phyloP scores from a whole-genome alignment of 2,113 vertebrate genomes.

The Blennius ocellaris region DNA sequence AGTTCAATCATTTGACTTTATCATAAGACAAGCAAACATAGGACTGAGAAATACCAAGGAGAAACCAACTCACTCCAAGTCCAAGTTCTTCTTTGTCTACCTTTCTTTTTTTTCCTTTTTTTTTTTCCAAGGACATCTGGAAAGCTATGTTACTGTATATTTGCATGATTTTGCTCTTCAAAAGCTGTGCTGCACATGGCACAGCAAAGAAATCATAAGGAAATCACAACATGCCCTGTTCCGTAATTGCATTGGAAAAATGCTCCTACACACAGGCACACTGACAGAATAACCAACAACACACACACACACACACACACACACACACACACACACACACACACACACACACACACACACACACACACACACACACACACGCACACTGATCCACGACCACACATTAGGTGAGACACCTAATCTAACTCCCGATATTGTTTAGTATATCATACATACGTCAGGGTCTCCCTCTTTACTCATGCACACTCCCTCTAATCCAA shows the following conservation, averaged over 20 bases:
- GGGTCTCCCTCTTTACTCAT: constrained; percentile 72
- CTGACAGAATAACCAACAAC: constrained; percentile 50
- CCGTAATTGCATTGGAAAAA: constrained; percentile 58
- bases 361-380: constrained; percentile 13
- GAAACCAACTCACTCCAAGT: constrained; percentile 52
- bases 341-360: constrained; percentile 75
- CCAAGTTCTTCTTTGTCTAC: constrained; percentile 37
- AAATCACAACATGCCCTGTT: constrained; percentile 57
- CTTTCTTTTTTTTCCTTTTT: constrained; percentile 3
- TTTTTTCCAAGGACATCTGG: constrained; percentile 74
- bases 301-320: constrained; percentile 70
- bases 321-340: constrained; percentile 14
- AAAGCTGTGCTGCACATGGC: constrained; percentile 68
- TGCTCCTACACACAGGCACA: constrained; percentile 25
- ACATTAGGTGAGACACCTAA: constrained; percentile 90
- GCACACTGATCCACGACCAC: constrained; percentile 83
- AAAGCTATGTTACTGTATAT: constrained; percentile 49
- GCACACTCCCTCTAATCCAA: constrained; percentile 48
- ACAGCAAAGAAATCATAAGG: constrained; percentile 49
- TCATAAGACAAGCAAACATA: constrained; percentile 8
- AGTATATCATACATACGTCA: constrained; percentile 87
- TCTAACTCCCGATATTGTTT: constrained; percentile 92
- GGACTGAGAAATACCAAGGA: constrained; percentile 57
- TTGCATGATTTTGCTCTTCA: constrained; percentile 42
- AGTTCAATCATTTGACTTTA: constrained; percentile 47